A percentile compares a stretch with the other conserved stretches of the same genome.
Evolutionary conservation across 2,113 vertebrate genomes (phyloP).

Genomic region (Spea bombifrons): DNA sequence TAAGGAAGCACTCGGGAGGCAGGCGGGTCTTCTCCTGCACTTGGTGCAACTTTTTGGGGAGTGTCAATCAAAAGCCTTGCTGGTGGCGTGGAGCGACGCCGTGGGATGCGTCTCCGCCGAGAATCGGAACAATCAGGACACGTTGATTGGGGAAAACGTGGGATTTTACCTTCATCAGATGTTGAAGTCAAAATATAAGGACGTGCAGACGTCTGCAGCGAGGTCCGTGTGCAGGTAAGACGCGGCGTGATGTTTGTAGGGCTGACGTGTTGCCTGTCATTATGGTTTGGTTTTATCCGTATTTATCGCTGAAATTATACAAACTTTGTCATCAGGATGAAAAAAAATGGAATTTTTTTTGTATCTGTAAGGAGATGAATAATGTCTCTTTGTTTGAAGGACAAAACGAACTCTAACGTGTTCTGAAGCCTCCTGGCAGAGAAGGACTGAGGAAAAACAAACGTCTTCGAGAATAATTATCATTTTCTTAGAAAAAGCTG

Average conservation of each 20-base stretch:
- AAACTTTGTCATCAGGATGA: too few relatives aligned
- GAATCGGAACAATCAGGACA: not conserved
- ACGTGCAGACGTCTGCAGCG: not conserved
- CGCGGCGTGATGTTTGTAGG: not conserved
- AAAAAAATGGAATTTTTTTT: too few relatives aligned
- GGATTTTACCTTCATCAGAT: constrained; percentile 5
- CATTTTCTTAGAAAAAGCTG: too few relatives aligned
- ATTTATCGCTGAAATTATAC: too few relatives aligned
- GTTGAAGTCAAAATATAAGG: constrained; percentile 14
- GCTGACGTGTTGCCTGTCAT: too few relatives aligned
- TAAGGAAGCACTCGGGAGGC: constrained; percentile 16
- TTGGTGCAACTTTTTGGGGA: not conserved
- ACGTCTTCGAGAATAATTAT: too few relatives aligned
- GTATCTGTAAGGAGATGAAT: too few relatives aligned
- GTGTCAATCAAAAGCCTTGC: not conserved
- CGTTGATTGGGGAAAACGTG: not conserved
- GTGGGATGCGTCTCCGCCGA: constrained; percentile 8
- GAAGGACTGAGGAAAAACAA: too few relatives aligned
- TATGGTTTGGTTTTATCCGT: too few relatives aligned
- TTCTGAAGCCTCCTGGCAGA: too few relatives aligned
- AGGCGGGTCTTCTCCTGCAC: constrained; percentile 4
- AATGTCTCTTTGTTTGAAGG: too few relatives aligned
- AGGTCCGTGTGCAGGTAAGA: constrained; percentile 31
- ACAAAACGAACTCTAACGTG: too few relatives aligned
- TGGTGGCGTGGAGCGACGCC: not conserved